Percentiles rank a stretch among this genome's conserved stretches.
Conservation (phyloP, 2,888 invertebrate species). For the Pseudococcus viburni region DNA sequence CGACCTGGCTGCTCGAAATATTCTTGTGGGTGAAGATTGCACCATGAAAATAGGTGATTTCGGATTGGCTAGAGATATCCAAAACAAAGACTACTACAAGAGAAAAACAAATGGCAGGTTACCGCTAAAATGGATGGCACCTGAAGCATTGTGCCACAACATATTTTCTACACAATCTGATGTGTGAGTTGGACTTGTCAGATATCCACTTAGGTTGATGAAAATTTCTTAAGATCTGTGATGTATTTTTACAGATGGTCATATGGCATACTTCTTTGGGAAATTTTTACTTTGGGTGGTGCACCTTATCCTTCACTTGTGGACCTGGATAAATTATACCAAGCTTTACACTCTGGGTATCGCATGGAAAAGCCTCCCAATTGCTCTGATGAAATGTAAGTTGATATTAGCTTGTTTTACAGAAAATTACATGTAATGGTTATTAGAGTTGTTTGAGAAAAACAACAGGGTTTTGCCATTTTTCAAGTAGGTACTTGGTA, state of each 20-base stretch:
- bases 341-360: slow-evolving; percentile 89
- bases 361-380: slow-evolving; percentile 96
- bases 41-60: slow-evolving; percentile 98
- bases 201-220: too few species aligned
- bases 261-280: slow-evolving; percentile 96
- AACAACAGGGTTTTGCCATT: too few species aligned
- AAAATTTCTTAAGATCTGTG: too few species aligned
- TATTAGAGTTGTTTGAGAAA: too few species aligned
- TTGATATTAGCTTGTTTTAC: too few species aligned
- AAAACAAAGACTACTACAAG: slow-evolving; percentile 94
- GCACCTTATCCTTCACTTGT: slow-evolving; percentile 97
- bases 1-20: slow-evolving; percentile 97
- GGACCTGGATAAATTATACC: slow-evolving; percentile 92
- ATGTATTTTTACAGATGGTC: slow-evolving; percentile 81
- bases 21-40: slow-evolving; percentile 93
- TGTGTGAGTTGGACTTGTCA: slow-evolving; percentile 77
- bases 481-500: too few species aligned
- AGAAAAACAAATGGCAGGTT: slow-evolving; percentile 96
- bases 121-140: slow-evolving; percentile 99
- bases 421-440: too few species aligned
- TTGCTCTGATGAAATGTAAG: slow-evolving; percentile 93
- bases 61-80: slow-evolving; percentile 95
- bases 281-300: slow-evolving; percentile 98
- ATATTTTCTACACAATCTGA: slow-evolving; percentile 94
- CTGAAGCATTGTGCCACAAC: slow-evolving; percentile 95